Conservation (phyloP, 1,140 invertebrate species). For the Archegozetes longisetosus region DNA sequence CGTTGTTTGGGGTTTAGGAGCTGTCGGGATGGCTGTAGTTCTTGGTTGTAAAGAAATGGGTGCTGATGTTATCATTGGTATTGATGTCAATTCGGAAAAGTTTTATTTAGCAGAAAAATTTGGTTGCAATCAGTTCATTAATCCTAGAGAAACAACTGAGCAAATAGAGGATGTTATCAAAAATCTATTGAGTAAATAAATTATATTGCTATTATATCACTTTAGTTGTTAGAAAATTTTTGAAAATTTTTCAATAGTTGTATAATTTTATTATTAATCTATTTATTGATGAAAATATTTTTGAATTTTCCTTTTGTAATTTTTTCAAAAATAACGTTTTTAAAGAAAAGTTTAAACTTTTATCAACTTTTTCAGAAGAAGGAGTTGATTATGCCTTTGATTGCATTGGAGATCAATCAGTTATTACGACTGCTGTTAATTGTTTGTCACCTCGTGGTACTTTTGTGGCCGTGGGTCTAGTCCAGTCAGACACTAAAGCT, state of each 20-base stretch:
- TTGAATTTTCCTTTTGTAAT: too few relatives aligned
- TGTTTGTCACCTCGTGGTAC: slow-evolving; percentile 93
- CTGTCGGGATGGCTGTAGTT: slow-evolving; percentile 80
- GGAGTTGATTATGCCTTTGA: slow-evolving; percentile 97
- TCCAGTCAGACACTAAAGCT: not conserved
- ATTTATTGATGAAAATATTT: too few relatives aligned
- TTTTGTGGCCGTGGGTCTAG: slow-evolving; percentile 71
- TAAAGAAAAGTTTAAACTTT: not conserved
- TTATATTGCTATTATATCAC: not conserved
- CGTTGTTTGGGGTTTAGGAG: slow-evolving; percentile 85
- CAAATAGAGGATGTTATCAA: too few relatives aligned
- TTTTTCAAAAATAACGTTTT: not conserved
- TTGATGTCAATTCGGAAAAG: slow-evolving; percentile 80
- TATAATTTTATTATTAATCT: slow-evolving; percentile 64
- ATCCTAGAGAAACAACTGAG: slow-evolving; percentile 49
- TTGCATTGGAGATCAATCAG: slow-evolving; percentile 88
- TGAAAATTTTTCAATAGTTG: slow-evolving; percentile 24
- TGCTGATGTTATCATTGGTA: slow-evolving; percentile 77
- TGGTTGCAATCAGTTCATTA: slow-evolving; percentile 78
- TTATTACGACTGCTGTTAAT: slow-evolving; percentile 89
- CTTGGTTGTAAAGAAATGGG: slow-evolving; percentile 80
- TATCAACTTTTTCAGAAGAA: slow-evolving; percentile 47
- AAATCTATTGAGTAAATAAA: not conserved
- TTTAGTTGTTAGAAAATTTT: not conserved
- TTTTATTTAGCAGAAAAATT: slow-evolving; percentile 69